Evolutionary conservation across 1,140 invertebrate genomes (phyloP).

Genomic region (Theocolax elegans): DNA sequence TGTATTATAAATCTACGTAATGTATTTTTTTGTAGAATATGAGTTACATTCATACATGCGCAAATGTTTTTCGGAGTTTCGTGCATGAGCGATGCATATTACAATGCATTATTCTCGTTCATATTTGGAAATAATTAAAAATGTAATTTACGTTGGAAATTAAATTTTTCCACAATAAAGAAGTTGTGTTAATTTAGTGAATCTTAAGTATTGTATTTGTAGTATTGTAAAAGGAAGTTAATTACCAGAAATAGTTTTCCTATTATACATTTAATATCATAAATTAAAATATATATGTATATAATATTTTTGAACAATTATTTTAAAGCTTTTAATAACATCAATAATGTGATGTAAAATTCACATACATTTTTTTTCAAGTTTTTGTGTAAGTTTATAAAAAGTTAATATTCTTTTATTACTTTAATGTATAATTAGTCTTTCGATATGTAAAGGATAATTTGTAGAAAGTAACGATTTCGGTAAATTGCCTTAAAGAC

Average conservation of each 20-base stretch:
- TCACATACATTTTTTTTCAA: neutral
- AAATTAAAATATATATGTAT: neutral
- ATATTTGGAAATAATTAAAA: neutral
- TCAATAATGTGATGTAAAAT: slow-evolving; percentile 9
- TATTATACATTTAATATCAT: slow-evolving; percentile 5
- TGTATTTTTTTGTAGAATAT: slow-evolving; percentile 12
- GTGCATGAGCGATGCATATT: slow-evolving; percentile 40
- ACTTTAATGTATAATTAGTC: slow-evolving; percentile 18
- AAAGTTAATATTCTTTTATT: slow-evolving; percentile 17
- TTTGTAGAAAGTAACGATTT: slow-evolving; percentile 26
- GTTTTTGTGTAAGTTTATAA: slow-evolving; percentile 24
- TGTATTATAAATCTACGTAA: slow-evolving; percentile 39
- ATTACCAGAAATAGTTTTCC: neutral
- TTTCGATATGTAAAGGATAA: slow-evolving; percentile 40
- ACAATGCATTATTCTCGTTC: neutral
- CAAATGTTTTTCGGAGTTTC: slow-evolving; percentile 32
- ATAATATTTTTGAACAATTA: neutral
- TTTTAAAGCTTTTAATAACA: slow-evolving; percentile 15
- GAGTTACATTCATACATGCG: slow-evolving; percentile 32
- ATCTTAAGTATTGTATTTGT: neutral
- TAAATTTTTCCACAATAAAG: neutral
- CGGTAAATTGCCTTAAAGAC: neutral
- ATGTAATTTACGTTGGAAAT: neutral
- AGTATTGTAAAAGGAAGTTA: neutral
- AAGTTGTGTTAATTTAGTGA: too few relatives aligned